A percentile compares a stretch with the other conserved stretches of the same genome.
These are phyloP conservation scores for Ariolimax columbianus DNA, from an alignment of 2,888 invertebrate genomes.

Conservation along the genomic window DNA sequence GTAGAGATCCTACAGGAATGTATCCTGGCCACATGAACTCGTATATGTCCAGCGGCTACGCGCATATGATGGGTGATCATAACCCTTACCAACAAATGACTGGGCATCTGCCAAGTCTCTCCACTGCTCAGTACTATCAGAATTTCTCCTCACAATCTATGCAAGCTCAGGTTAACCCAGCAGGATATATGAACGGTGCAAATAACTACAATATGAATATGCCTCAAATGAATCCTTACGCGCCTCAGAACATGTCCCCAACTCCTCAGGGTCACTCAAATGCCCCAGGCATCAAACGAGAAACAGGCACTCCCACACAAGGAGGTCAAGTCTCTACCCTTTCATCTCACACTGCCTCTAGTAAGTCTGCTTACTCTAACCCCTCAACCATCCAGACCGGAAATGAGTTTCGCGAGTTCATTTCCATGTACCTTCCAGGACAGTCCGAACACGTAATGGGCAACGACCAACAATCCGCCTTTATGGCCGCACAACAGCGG, in stretches of 20 bases:
- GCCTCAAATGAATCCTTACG: constrained; percentile 71
- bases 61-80: constrained; percentile 84
- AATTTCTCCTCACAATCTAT: constrained; percentile 71
- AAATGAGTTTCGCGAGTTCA: constrained; percentile 86
- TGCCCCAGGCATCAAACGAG: constrained; percentile 66
- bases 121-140: constrained; percentile 84
- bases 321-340: constrained; percentile 76
- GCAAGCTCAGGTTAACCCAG: constrained; percentile 79
- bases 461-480: constrained; percentile 62
- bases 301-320: constrained; percentile 73
- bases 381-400: constrained; percentile 37
- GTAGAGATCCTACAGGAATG: constrained; percentile 78
- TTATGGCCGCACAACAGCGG: constrained; percentile 62
- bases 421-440: constrained; percentile 85
- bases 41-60: constrained; percentile 97
- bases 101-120: constrained; percentile 68
- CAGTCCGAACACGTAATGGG: constrained; percentile 81
- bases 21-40: constrained; percentile 84
- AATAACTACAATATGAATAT: constrained; percentile 81
- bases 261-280: constrained; percentile 55
- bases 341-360: constrained; percentile 58
- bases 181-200: constrained; percentile 86
- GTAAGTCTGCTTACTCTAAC: constrained; percentile 48
- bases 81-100: constrained; percentile 85
- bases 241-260: constrained; percentile 55